A percentile compares a stretch with the other conserved stretches of the same genome.
phyloP scores from a whole-genome alignment of 2,113 vertebrate genomes.

The Aleadryas rufinucha region DNA sequence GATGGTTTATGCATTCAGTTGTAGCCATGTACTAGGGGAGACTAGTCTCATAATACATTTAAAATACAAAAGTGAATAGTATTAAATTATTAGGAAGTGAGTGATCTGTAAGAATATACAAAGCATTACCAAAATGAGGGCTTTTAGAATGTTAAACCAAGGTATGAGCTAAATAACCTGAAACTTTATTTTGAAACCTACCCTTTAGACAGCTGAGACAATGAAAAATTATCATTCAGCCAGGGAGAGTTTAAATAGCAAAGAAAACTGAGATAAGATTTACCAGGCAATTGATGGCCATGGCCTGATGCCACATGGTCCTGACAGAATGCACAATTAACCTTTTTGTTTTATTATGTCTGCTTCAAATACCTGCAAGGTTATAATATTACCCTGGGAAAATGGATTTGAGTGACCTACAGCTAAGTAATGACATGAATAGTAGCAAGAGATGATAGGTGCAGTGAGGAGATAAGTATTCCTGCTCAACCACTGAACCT shows the following conservation, averaged over 20 bases:
- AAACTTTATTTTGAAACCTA: constrained; percentile 55
- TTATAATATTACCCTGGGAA: constrained; percentile 35
- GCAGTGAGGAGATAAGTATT: background rate
- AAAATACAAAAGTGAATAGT: constrained; percentile 21
- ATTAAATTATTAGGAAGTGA: constrained; percentile 16
- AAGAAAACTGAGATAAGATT: constrained; percentile 31
- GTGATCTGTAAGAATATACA: background rate
- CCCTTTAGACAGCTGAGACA: constrained; percentile 13
- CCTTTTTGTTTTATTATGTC: constrained; percentile 66
- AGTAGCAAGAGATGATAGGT: constrained; percentile 34
- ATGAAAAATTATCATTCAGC: constrained; percentile 28
- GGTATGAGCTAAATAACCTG: background rate
- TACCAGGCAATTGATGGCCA: constrained; percentile 41
- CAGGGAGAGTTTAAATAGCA: constrained; percentile 9
- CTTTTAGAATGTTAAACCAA: constrained; percentile 48
- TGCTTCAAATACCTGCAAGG: constrained; percentile 39
- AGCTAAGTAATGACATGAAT: constrained; percentile 30
- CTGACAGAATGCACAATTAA: constrained; percentile 68
- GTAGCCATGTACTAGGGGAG: background rate
- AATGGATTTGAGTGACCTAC: constrained; percentile 45
- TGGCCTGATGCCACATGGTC: constrained; percentile 40
- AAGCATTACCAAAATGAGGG: background rate
- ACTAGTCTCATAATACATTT: background rate
- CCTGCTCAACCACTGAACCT: constrained; percentile 15
- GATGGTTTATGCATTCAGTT: background rate